Percentiles rank a stretch among this genome's conserved stretches.
Conservation (phyloP, 2,888 invertebrate genomes). For the Agrochola macilenta region DNA sequence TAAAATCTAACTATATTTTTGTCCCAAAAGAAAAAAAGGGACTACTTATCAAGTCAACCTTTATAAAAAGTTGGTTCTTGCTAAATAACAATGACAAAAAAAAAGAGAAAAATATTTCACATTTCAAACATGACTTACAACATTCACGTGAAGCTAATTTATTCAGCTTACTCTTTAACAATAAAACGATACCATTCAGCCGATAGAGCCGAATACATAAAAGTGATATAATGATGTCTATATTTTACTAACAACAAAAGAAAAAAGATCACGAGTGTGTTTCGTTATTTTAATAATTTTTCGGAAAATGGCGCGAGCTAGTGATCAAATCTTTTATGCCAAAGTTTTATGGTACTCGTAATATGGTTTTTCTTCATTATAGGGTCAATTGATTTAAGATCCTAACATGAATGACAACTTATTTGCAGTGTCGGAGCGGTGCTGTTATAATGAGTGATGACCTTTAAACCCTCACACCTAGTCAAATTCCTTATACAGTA, state of each 20-base stretch:
- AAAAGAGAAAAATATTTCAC: not conserved
- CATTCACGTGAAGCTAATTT: slow-evolving; percentile 7
- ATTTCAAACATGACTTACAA: not conserved
- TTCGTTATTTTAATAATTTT: slow-evolving; percentile 11
- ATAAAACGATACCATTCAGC: not conserved
- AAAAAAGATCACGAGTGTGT: not conserved
- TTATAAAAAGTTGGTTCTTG: not conserved
- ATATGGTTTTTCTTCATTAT: too few relatives aligned
- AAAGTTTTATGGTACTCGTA: not conserved
- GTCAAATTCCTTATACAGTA: too few relatives aligned
- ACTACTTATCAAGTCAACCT: not conserved
- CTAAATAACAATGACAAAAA: not conserved
- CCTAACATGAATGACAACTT: too few relatives aligned
- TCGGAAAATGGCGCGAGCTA: not conserved
- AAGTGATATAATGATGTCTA: slow-evolving; percentile 34
- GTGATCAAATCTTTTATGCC: slow-evolving; percentile 4
- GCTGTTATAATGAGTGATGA: too few relatives aligned
- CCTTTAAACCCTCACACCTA: too few relatives aligned
- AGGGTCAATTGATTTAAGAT: too few relatives aligned
- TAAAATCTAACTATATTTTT: not conserved
- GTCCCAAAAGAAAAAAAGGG: not conserved
- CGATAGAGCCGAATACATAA: slow-evolving; percentile 14
- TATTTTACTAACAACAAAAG: slow-evolving; percentile 23
- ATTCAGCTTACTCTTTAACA: slow-evolving; percentile 4
- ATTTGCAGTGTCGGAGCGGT: too few relatives aligned